Evolutionary conservation across 2,113 vertebrate genomes (phyloP).

Genomic region (Perccottus glenii): DNA sequence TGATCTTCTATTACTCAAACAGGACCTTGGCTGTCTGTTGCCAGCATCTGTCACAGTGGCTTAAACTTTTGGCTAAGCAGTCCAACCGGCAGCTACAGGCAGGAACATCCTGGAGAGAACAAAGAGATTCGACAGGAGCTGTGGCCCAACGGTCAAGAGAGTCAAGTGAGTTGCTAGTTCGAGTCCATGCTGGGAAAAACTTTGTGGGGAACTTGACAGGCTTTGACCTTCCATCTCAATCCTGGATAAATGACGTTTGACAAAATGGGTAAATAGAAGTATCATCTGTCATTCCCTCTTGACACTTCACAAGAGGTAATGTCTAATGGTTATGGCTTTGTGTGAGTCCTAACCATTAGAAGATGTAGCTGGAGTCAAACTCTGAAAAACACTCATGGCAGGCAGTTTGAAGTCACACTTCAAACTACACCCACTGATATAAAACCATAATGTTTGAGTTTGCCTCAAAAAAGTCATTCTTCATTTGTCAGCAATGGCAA

Average conservation of each 20-base stretch:
- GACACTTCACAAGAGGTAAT: conserved; percentile 12
- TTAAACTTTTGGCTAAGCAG: conserved; percentile 52
- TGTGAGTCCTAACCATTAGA: too few relatives aligned
- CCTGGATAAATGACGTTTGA: conserved; percentile 30
- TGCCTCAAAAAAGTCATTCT: too few relatives aligned
- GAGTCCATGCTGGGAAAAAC: conserved; percentile 39
- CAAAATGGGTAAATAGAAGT: conserved; percentile 24
- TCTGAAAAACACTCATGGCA: too few relatives aligned
- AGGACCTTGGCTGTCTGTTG: conserved; percentile 44
- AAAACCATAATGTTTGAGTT: too few relatives aligned
- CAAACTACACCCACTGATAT: too few relatives aligned
- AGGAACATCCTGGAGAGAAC: conserved; percentile 56
- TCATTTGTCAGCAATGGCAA: too few relatives aligned
- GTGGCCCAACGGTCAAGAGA: conserved; percentile 35
- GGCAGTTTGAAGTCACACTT: too few relatives aligned
- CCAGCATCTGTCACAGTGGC: conserved; percentile 69
- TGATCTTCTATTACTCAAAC: conserved; percentile 55
- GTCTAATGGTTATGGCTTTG: conserved; percentile 3
- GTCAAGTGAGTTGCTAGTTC: conserved; percentile 53
- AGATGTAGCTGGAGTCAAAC: too few relatives aligned
- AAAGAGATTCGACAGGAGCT: conserved; percentile 48
- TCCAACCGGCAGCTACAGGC: conserved; percentile 32
- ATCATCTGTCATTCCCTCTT: conserved; percentile 38
- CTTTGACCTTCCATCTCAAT: conserved; percentile 18
- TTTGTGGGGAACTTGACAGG: conserved; percentile 8